These are phyloP conservation scores for Diploptera punctata DNA, from an alignment of 2,888 invertebrate species.

Conservation along the genomic window DNA sequence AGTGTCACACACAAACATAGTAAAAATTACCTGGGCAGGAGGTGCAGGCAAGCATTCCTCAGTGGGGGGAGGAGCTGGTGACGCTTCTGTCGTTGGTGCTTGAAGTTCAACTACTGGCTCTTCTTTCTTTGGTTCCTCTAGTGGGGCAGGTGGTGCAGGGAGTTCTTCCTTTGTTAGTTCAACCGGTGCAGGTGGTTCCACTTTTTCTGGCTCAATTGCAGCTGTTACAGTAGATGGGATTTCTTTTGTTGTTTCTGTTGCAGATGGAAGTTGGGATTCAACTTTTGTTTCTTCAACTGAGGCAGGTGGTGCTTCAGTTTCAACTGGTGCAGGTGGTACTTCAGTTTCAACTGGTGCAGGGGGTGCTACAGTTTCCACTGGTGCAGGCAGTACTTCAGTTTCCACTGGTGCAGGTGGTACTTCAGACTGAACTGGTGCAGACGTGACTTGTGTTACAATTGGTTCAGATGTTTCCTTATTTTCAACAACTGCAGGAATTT, in stretches of 20 bases:
- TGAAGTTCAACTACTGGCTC: neutral
- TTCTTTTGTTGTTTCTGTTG: neutral
- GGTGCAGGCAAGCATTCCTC: slow-evolving; percentile 45
- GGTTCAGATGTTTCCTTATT: neutral
- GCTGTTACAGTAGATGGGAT: neutral
- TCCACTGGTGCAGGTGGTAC: neutral
- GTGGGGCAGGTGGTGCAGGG: slow-evolving; percentile 40
- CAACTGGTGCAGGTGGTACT: neutral
- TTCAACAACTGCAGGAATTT: neutral
- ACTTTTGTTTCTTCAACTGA: neutral
- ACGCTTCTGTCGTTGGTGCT: neutral
- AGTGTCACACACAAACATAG: too few species aligned
- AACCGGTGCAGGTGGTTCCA: neutral
- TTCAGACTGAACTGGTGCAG: neutral
- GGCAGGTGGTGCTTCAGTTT: neutral
- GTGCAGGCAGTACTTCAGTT: neutral
- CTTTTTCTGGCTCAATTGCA: neutral
- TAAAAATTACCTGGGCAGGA: too few species aligned
- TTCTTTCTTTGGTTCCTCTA: neutral
- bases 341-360: too few species aligned
- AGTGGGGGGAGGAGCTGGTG: slow-evolving; percentile 40
- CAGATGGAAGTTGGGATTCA: too few species aligned
- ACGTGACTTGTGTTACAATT: neutral
- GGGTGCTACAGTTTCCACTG: neutral
- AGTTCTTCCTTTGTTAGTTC: neutral